Evolutionary conservation across 1,140 invertebrate species (phyloP), one percentile per base, ranked within the genome.

Genomic region (Drosophila jambulina): DNA sequence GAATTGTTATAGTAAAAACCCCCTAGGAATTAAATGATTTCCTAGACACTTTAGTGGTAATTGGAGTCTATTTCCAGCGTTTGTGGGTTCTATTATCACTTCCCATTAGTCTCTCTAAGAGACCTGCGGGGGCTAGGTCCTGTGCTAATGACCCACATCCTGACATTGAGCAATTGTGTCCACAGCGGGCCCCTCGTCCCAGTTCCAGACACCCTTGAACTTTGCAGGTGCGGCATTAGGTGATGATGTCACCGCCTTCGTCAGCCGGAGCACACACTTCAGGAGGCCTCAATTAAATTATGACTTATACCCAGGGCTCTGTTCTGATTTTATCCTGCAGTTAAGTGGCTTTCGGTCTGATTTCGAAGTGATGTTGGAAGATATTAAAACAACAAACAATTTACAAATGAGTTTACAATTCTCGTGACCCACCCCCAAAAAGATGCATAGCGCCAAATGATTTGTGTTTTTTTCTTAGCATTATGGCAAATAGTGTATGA

Each of bases 91-190:
- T 32, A 62, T 61, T 64, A 59, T 29, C 53, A 40, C 58, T 46
- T 23, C n/a, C 21, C 17, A 25, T 43, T 64, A 21, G 36, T 38
- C 32, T 36, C 6, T 4, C 29, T 27, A 13, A 1, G 1, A 21
- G 19, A 17, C 9, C 49, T 21, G 29, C 21, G 29, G 9, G 2
- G 25, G 7, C 7, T 27, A 34, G 19, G 27, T 23, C 62, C 36
- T 65, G 23, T 12, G 65, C 65, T 72, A 72, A 72, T 72, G 69
- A 72, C 69, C 67, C 38, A 42, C 69, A 71, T 59, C 54, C 67
- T 60, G 32, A 51, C 70, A 60, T 74, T 74, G 36, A 43, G 68
- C 70, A 49, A 72, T 71, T 34, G 51, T 38, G 42, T 38, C 19
- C 53, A 9, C 65, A 15, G 19, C 42, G 17, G 43, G 61, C 4